Base-by-base conservation (phyloP, 2,113 vertebrate species). In the Apaloderma vittatum region DNA sequence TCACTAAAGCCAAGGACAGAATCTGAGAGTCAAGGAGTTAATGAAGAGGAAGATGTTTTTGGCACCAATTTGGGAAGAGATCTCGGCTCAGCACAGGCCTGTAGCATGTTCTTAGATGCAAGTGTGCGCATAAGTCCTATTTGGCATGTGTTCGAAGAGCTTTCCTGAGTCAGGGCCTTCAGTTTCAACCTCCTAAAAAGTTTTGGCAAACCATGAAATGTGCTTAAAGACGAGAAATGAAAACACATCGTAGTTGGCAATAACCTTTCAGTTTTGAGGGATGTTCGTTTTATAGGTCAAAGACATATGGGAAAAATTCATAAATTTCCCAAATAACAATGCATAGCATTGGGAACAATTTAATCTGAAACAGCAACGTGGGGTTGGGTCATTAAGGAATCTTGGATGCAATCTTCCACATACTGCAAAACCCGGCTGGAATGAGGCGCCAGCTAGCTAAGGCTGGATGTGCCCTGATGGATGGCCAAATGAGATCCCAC, bases 121-220 rank as follows among this genome's bases (percentile, higher is more conserved):
- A 95, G 86, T 15, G 61, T 61, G 45, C 2, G 7, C 40, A 1
- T 65, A 82, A 93, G 65, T 89, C 63, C 74, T 48, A 18, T 61
- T 78, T 92, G 88, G 92, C 90, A 88, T 5, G 0, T n/a, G 36
- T 57, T 76, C 80, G 62, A 27, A 83, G n/a, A 0, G 2, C 91
- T 86, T 84, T 57, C 80, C 91, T 82, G 52, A 67, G n/a, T 16
- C 19, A 15, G 73, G 65, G 51, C 30, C 77, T 96, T 54, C 75
- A 43, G 65, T 90, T 93, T 96, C 54, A 94, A 58, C 70, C 81
- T 94, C 90, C 93, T 81, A 57, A 91, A 96, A 87, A 30, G 37
- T 63, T 90, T 55, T 97, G 96, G 94, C 89, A 95, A 79, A 43
- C 66, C 90, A 48, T 76, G 88, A 94, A 85, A 85, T 90, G 89